phyloP scores from a whole-genome alignment of 2,113 vertebrate genomes.

The Chloropsis hardwickii region DNA sequence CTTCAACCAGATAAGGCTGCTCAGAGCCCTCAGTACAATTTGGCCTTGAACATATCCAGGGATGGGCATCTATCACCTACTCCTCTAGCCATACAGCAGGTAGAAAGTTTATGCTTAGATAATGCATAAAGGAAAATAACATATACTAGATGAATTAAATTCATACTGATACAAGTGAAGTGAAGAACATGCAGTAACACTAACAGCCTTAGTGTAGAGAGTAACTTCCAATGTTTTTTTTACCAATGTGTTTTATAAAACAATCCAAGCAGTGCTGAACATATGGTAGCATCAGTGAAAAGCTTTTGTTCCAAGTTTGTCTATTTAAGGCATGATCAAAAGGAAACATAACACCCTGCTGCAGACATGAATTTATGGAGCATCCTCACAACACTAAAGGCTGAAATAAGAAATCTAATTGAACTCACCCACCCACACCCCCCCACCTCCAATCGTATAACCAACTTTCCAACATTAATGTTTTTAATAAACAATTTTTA shows the following conservation, averaged over 20 bases:
- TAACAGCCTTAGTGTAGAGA: background rate
- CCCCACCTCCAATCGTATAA: background rate
- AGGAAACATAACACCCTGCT: background rate
- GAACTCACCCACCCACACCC: background rate
- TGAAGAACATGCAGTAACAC: background rate
- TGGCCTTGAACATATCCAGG: background rate
- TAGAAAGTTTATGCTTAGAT: background rate
- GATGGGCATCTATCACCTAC: background rate
- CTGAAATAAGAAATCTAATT: background rate
- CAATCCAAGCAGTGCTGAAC: background rate
- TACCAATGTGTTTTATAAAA: background rate
- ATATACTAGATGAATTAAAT: background rate
- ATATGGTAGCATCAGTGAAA: background rate
- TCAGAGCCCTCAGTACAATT: background rate
- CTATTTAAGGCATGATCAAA: background rate
- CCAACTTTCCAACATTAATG: background rate
- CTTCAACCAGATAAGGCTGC: background rate
- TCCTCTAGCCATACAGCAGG: background rate
- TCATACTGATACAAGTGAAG: background rate
- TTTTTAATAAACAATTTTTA: constrained; percentile 62
- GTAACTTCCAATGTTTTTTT: background rate
- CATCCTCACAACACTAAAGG: background rate
- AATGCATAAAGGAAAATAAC: background rate
- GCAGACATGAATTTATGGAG: background rate
- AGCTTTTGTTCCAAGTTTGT: background rate